Base-by-base conservation (phyloP, 1,140 invertebrate species). In the Magallana angulata region DNA sequence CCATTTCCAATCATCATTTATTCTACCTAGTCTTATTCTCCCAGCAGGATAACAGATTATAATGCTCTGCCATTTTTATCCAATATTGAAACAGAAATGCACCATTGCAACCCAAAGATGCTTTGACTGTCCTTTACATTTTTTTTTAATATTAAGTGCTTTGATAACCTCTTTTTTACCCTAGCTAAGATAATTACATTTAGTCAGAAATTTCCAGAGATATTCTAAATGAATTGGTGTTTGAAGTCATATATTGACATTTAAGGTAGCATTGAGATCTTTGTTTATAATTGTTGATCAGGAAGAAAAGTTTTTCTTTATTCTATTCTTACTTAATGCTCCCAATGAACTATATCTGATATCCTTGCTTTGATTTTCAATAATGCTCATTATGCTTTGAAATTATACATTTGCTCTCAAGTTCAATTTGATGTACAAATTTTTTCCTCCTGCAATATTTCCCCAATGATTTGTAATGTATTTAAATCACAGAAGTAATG, bases 171-270 rank as follows among this genome's bases (percentile, higher is more conserved):
- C 24, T 30, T 76, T 30, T 76, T 76, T 9, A 48, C 36, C 36
- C 2, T 2, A 48, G 8, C 18, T 30, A 71, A 71, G 68, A 30
- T 30, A 76, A 76, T 30, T 76, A 76, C 68, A 30, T 30, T 12
- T 5, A 76, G 24, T 18, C 68, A 76, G 24, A 76, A 76, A 76
- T 30, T 30, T 76, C 68, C 36, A 12, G 64, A 24, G 18, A 76
- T 76, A 76, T 76, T 76, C 36, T 30, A 30, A 76, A 76, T 18
- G 24, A 76, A 76, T 76, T 30, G 68, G 24, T 76, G 36, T 76
- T 76, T 76, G 68, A 76, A 24, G 68, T 30, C 18, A 12, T 76
- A 48, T 30, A 76, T 76, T 76, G 24, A 30, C 24, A 30, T 30
- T 36, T 18, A 12, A 8, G 12, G 8, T 76, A 76, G 68, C 24